Percentiles rank a stretch among this genome's conserved stretches.
Conservation (phyloP, 2,888 invertebrate species). For the Agrilus cyanescens region DNA sequence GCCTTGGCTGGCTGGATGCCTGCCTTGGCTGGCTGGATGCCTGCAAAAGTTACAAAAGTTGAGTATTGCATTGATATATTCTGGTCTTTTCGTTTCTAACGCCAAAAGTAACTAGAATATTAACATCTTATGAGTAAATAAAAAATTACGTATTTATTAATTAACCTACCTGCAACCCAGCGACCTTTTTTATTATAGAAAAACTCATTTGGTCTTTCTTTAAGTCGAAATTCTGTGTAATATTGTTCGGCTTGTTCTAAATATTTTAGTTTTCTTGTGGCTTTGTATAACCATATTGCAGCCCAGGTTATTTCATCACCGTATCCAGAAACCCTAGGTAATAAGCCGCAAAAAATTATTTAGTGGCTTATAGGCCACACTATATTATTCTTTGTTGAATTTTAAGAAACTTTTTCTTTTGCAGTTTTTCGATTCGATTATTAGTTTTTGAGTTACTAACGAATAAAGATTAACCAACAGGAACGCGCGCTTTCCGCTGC, state of each 20-base stretch:
- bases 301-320: constrained; percentile 47
- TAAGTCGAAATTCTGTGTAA: constrained; percentile 38
- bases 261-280: constrained; percentile 37
- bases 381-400: no score
- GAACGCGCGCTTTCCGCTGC: no score
- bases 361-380: background rate
- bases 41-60: constrained; percentile 42
- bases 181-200: constrained; percentile 44
- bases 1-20: no score
- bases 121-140: background rate
- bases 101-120: constrained; percentile 36
- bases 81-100: constrained; percentile 32
- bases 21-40: no score
- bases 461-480: no score
- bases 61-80: constrained; percentile 34
- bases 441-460: no score
- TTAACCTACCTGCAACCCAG: constrained; percentile 39
- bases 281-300: constrained; percentile 43
- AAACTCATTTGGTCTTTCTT: constrained; percentile 39
- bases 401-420: no score
- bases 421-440: no score
- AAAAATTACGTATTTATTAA: background rate
- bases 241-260: constrained; percentile 38
- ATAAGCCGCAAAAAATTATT: constrained; percentile 14
- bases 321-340: constrained; percentile 42